A percentile compares a stretch with the other conserved stretches of the same genome.
Conservation (phyloP, 2,113 vertebrate species). For the Glareola pratincola region DNA sequence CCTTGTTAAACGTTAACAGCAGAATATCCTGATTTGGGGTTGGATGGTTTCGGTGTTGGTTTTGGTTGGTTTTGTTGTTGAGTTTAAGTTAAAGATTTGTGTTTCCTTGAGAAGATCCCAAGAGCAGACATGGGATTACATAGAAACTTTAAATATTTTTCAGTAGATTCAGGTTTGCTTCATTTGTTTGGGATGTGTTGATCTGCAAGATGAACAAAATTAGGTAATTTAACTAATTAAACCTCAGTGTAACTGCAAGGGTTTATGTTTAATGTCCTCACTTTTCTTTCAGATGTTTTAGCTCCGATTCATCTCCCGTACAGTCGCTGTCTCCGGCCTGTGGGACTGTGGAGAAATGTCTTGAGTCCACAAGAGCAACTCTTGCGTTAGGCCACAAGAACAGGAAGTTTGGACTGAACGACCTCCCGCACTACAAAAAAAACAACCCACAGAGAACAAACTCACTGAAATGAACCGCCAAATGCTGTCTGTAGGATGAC, state of each 20-base stretch:
- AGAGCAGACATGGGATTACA: neutral
- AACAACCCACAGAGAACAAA: neutral
- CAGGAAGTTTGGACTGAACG: constrained; percentile 86
- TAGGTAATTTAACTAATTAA: neutral
- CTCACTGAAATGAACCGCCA: neutral
- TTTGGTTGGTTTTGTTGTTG: too few relatives aligned
- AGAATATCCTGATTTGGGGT: neutral
- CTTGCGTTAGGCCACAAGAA: constrained; percentile 89
- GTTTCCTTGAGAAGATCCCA: neutral
- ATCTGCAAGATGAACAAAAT: neutral
- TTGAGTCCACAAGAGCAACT: constrained; percentile 77
- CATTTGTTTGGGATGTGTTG: neutral
- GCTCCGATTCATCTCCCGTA: neutral
- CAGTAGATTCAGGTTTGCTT: neutral
- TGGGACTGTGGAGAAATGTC: constrained; percentile 33
- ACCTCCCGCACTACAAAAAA: constrained; percentile 80
- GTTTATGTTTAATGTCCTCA: neutral
- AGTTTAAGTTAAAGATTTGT: neutral
- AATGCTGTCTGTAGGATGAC: neutral
- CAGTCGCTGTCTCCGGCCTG: neutral
- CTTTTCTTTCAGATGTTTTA: constrained; percentile 31
- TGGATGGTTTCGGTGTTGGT: neutral
- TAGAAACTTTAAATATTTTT: neutral
- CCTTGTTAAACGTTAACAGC: neutral
- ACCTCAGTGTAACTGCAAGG: neutral